Conservation (phyloP, 2,113 vertebrate genomes). For the Raja brachyura region DNA sequence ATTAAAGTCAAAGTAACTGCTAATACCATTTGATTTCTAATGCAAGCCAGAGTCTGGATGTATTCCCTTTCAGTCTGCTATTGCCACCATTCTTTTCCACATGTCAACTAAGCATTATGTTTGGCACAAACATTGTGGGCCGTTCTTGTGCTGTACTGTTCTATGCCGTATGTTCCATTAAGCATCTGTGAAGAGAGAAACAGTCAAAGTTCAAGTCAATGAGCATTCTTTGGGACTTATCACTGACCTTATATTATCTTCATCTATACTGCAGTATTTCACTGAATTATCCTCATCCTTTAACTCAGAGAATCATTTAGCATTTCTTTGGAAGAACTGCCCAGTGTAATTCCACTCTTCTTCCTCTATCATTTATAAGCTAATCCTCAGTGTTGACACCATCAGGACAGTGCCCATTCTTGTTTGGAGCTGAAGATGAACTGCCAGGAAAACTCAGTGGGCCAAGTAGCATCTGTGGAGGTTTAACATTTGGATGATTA, state of each 20-base stretch:
- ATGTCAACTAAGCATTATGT: too few relatives aligned
- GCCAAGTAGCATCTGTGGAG: too few relatives aligned
- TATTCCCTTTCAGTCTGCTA: background rate
- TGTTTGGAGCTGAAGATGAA: too few relatives aligned
- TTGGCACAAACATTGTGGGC: too few relatives aligned
- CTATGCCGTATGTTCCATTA: too few relatives aligned
- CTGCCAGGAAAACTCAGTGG: too few relatives aligned
- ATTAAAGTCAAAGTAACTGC: conserved; percentile 28
- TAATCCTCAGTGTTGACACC: background rate
- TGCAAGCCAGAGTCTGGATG: background rate
- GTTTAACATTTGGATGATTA: too few relatives aligned
- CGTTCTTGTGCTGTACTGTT: too few relatives aligned
- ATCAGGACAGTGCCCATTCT: background rate
- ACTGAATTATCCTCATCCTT: background rate
- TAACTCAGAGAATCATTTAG: background rate
- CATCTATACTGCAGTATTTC: background rate
- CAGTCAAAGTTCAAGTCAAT: too few relatives aligned
- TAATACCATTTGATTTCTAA: conserved; percentile 20
- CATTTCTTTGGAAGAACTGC: background rate
- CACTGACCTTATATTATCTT: too few relatives aligned
- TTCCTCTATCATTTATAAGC: background rate
- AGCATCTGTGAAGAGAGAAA: too few relatives aligned
- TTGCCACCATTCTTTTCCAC: background rate
- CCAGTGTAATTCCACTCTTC: background rate
- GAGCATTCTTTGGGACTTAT: too few relatives aligned